Conservation (phyloP, 1,140 invertebrate species). For the Conopomorpha cramerella region DNA sequence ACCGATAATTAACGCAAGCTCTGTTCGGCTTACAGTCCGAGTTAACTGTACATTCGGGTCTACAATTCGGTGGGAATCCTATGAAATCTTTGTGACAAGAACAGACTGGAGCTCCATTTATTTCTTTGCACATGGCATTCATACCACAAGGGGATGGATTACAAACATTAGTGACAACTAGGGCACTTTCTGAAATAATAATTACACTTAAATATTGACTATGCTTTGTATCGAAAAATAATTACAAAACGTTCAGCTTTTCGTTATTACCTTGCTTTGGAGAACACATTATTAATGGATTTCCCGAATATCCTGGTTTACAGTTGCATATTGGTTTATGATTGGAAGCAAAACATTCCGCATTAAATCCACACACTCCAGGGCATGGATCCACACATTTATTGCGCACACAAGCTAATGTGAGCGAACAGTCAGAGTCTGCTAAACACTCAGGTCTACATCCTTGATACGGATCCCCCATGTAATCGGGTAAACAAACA, state of each 20-base stretch:
- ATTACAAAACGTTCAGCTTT: conserved; percentile 1
- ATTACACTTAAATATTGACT: conserved; percentile 1
- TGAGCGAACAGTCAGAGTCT: conserved; percentile 77
- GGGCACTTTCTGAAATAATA: conserved; percentile 25
- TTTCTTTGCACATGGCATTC: conserved; percentile 38
- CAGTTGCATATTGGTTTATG: conserved; percentile 82
- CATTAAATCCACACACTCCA: conserved; percentile 79
- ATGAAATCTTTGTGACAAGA: conserved; percentile 64
- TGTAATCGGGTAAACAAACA: conserved; percentile 71
- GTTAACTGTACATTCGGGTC: conserved; percentile 66
- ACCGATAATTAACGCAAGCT: conserved; percentile 69
- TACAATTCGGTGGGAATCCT: conserved; percentile 64
- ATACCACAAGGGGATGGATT: conserved; percentile 52
- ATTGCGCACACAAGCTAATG: conserved; percentile 74
- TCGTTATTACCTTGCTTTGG: conserved; percentile 25
- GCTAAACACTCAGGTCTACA: conserved; percentile 80
- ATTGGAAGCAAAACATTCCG: conserved; percentile 78
- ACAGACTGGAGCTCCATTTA: conserved; percentile 62
- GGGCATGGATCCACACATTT: conserved; percentile 83
- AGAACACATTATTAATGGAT: conserved; percentile 71
- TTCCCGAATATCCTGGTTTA: conserved; percentile 72
- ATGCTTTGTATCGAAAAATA: conserved; percentile 1
- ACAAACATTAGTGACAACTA: conserved; percentile 52
- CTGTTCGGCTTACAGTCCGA: conserved; percentile 66
- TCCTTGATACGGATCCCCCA: conserved; percentile 79